A percentile compares a stretch with the other conserved stretches of the same genome.
phyloP scores from a whole-genome alignment of 2,888 invertebrate species.

The Plusia festucae region DNA sequence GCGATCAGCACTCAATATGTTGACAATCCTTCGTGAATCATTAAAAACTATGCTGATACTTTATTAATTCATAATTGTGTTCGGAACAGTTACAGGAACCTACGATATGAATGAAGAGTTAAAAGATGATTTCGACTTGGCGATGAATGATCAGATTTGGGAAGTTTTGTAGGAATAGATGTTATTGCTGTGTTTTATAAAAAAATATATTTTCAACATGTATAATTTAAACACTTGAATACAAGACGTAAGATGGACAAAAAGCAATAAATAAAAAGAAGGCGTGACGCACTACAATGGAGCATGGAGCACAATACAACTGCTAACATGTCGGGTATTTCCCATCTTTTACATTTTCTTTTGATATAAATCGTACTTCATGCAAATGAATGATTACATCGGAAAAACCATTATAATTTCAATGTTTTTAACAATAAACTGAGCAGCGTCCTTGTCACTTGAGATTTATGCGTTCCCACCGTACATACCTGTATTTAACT shows the following conservation, averaged over 20 bases:
- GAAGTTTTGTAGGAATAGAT: background rate
- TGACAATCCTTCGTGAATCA: constrained; percentile 51
- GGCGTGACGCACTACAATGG: constrained; percentile 35
- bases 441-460: constrained; percentile 71
- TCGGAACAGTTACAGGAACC: no score
- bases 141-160: background rate
- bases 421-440: constrained; percentile 68
- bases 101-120: background rate
- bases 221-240: constrained; percentile 1
- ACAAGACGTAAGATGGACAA: background rate
- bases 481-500: constrained; percentile 61
- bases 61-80: background rate
- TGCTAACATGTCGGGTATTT: constrained; percentile 47
- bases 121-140: background rate
- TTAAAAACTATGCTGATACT: constrained; percentile 14
- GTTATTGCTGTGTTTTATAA: background rate
- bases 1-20: constrained; percentile 43
- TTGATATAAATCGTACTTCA: constrained; percentile 46
- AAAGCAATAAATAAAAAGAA: constrained; percentile 1
- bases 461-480: constrained; percentile 84
- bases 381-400: constrained; percentile 63
- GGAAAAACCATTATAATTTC: constrained; percentile 71
- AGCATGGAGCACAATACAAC: constrained; percentile 22
- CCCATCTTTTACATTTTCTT: constrained; percentile 50
- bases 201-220: background rate